Conservation (phyloP, 1,140 invertebrate species). For the Cardiocondyla obscurior region DNA sequence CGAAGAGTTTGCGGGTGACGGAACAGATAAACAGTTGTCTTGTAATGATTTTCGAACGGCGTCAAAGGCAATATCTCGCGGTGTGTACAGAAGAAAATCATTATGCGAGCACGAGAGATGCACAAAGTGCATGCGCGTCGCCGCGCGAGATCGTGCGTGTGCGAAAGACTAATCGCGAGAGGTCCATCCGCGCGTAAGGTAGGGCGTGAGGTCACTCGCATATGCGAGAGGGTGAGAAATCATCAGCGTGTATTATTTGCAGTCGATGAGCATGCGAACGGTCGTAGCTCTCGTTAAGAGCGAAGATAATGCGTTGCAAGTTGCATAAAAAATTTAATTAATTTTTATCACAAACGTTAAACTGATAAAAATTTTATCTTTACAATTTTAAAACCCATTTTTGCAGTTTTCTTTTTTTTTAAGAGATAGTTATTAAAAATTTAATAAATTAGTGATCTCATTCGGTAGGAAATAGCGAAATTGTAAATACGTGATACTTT, state of each 20-base stretch:
- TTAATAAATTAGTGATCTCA: background rate
- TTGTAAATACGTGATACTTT: background rate
- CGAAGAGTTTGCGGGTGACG: background rate
- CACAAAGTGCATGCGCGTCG: constrained; percentile 10
- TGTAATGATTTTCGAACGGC: constrained; percentile 18
- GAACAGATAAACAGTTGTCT: too few species aligned
- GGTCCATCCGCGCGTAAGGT: constrained; percentile 15
- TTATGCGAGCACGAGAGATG: constrained; percentile 9
- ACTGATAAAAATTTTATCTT: too few species aligned
- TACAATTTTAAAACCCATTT: background rate
- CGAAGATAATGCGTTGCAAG: background rate
- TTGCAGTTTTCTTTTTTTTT: background rate
- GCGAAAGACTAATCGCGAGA: constrained; percentile 19
- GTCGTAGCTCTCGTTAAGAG: too few species aligned
- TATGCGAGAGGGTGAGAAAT: constrained; percentile 16
- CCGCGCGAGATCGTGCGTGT: constrained; percentile 25
- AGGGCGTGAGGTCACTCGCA: background rate
- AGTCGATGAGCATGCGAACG: constrained; percentile 23
- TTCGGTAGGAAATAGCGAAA: background rate
- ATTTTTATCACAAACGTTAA: background rate
- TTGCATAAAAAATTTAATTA: constrained; percentile 26
- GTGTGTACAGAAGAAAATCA: background rate
- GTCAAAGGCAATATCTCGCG: background rate
- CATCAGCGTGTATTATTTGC: constrained; percentile 9
- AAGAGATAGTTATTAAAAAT: background rate